Evolutionary conservation across 2,888 invertebrate species (phyloP).

Genomic region (Ennomos fuscantarius): DNA sequence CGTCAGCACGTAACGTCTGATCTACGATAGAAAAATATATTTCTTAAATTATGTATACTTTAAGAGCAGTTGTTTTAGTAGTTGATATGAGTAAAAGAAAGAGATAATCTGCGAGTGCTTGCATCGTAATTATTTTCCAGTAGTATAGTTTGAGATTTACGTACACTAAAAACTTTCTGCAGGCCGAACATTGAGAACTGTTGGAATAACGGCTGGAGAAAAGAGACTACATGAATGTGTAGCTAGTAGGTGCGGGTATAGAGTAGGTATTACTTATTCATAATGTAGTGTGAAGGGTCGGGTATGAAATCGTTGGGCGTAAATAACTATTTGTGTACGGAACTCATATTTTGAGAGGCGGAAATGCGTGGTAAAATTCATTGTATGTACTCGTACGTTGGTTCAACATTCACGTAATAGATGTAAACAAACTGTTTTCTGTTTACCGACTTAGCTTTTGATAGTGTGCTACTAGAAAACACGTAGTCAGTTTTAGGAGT

Average conservation of each 20-base stretch:
- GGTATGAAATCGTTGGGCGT: slow-evolving; percentile 29
- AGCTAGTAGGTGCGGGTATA: slow-evolving; percentile 25
- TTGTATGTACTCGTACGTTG: slow-evolving; percentile 7
- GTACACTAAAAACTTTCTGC: neutral
- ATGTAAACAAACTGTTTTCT: neutral
- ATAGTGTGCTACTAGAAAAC: no score
- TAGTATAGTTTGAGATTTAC: no score
- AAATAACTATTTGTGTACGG: slow-evolving; percentile 29
- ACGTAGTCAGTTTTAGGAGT: no score
- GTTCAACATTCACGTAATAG: neutral
- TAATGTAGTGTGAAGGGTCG: slow-evolving; percentile 30
- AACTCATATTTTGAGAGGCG: slow-evolving; percentile 21
- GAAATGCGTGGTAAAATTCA: slow-evolving; percentile 33
- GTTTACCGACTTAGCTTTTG: neutral
- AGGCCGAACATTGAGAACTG: neutral
- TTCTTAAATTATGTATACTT: no score
- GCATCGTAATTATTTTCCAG: no score
- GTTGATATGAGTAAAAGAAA: no score
- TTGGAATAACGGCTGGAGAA: slow-evolving; percentile 29
- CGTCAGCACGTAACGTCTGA: no score
- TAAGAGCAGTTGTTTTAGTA: no score
- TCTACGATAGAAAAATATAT: no score
- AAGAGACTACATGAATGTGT: slow-evolving; percentile 41
- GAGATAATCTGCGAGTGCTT: no score
- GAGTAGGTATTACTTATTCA: slow-evolving; percentile 39